phyloP scores from a whole-genome alignment of 2,888 invertebrate genomes.

The Hololepta plana region DNA sequence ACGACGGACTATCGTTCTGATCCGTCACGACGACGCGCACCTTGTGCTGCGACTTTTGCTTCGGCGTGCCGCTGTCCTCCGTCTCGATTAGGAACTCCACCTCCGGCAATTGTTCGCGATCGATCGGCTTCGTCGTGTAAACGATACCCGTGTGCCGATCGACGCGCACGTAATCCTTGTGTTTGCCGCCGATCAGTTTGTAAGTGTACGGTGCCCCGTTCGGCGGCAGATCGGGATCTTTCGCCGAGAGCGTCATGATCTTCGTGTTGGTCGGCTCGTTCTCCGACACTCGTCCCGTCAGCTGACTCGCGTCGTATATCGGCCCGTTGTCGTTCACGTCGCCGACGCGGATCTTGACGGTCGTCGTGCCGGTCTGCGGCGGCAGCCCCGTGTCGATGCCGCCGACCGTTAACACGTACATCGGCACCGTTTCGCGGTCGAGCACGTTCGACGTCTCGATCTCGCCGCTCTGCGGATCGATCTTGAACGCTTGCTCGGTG shows the following conservation, averaged over 20 bases:
- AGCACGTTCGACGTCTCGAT: conserved; percentile 58
- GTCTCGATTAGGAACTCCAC: conserved; percentile 66
- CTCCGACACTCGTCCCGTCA: conserved; percentile 65
- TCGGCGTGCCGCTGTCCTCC: conserved; percentile 72
- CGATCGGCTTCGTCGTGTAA: conserved; percentile 58
- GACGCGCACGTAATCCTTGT: conserved; percentile 56
- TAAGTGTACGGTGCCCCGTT: conserved; percentile 86
- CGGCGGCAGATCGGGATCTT: conserved; percentile 75
- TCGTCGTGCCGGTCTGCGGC: conserved; percentile 81
- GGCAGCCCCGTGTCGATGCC: conserved; percentile 80
- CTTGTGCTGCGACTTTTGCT: conserved; percentile 63
- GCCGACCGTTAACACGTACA: conserved; percentile 61
- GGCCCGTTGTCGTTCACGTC: conserved; percentile 94
- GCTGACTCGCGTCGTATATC: conserved; percentile 49
- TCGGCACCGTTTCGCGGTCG: conserved; percentile 63
- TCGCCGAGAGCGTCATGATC: conserved; percentile 70
- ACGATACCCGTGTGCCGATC: conserved; percentile 67
- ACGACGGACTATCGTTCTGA: conserved; percentile 82
- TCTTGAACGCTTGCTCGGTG: conserved; percentile 64
- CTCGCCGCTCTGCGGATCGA: conserved; percentile 72
- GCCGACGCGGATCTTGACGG: conserved; percentile 57
- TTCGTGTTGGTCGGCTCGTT: conserved; percentile 72
- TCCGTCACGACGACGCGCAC: conserved; percentile 63
- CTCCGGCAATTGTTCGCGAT: conserved; percentile 62
- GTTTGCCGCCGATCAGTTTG: conserved; percentile 56